Percentiles rank a stretch among this genome's conserved stretches.
phyloP scores from a whole-genome alignment of 2,888 invertebrate genomes.

The Reticulitermes lucifugus region DNA sequence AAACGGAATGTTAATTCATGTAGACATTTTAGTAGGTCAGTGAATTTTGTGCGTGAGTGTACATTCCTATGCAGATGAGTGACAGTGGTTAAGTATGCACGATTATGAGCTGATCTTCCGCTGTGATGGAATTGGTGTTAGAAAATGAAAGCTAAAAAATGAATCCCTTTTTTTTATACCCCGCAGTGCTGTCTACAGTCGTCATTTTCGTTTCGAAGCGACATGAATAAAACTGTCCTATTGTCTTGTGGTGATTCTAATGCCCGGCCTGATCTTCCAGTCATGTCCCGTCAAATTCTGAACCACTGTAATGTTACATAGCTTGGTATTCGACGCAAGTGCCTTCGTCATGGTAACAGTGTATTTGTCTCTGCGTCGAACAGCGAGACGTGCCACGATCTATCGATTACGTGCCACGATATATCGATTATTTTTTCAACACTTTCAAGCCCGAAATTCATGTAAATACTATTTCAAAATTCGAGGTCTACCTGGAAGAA shows the following conservation, averaged over 20 bases:
- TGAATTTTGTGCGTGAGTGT: background rate
- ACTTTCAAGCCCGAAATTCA: too few relatives aligned
- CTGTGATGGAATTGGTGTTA: slow-evolving; percentile 30
- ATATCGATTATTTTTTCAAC: too few relatives aligned
- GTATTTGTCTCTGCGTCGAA: too few relatives aligned
- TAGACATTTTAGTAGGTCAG: background rate
- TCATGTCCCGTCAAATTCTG: background rate
- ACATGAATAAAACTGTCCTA: slow-evolving; percentile 9
- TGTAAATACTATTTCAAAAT: too few relatives aligned
- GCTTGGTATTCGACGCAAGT: background rate
- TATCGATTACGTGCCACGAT: too few relatives aligned
- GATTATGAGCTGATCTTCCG: slow-evolving; percentile 33
- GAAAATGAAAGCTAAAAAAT: slow-evolving; percentile 32
- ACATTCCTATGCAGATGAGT: slow-evolving; percentile 39
- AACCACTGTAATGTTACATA: background rate
- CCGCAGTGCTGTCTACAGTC: slow-evolving; percentile 8
- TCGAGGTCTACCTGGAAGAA: too few relatives aligned
- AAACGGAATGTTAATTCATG: slow-evolving; percentile 1
- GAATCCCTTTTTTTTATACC: slow-evolving; percentile 3
- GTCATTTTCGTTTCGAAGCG: background rate
- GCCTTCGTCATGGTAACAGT: too few relatives aligned
- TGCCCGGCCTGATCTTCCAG: background rate
- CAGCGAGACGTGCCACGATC: too few relatives aligned
- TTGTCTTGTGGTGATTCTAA: background rate
- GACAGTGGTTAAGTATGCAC: slow-evolving; percentile 22